Evolutionary conservation across 2,797 vertebrate species (phyloP).

Genomic region (Graptemys geographica): DNA sequence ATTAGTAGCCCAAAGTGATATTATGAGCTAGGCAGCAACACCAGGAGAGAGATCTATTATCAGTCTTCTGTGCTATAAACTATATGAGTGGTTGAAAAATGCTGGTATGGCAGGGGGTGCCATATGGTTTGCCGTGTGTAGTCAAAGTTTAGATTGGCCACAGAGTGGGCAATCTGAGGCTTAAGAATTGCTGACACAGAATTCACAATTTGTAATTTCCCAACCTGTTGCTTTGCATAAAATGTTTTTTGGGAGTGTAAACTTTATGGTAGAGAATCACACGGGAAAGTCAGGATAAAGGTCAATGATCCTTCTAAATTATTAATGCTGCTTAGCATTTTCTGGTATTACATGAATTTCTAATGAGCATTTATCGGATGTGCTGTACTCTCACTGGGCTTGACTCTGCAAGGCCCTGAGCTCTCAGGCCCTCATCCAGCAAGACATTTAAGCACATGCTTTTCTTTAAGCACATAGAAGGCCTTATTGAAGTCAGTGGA

Average conservation of each 20-base stretch:
- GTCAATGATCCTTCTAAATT: not conserved
- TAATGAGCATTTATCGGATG: not conserved
- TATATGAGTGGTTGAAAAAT: not conserved
- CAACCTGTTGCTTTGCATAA: not conserved
- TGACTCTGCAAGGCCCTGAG: not conserved
- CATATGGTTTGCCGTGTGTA: not conserved
- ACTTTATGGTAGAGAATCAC: not conserved
- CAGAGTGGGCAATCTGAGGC: not conserved
- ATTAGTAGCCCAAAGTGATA: not conserved
- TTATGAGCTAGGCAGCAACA: not conserved
- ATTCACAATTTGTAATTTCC: not conserved
- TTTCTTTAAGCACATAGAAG: not conserved
- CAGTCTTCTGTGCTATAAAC: not conserved
- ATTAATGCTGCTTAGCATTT: not conserved
- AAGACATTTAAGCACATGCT: not conserved
- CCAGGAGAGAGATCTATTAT: not conserved
- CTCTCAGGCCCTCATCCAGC: not conserved
- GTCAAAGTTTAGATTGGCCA: not conserved
- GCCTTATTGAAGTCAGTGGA: not conserved
- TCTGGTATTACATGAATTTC: not conserved
- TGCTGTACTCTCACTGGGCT: not conserved
- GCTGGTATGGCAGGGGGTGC: rapidly evolving
- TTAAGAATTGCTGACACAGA: not conserved
- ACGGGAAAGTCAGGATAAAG: not conserved
- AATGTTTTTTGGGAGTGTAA: not conserved